These are phyloP conservation scores for Decapterus maruadsi DNA, from an alignment of 2,797 vertebrate species.

Conservation along the genomic window DNA sequence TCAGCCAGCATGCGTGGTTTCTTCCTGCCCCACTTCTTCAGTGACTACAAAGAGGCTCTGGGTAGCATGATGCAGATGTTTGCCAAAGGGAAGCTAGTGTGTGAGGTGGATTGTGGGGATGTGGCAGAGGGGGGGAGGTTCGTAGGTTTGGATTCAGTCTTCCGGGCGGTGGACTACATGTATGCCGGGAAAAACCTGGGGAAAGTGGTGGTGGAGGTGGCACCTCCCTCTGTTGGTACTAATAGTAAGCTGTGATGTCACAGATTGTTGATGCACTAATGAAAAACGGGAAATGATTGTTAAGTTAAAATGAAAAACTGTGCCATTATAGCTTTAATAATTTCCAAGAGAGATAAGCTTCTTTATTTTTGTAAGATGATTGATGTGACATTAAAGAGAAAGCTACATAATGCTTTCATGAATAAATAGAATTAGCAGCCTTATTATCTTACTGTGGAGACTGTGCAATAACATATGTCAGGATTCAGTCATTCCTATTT, in stretches of 20 bases:
- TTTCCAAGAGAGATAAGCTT: slow-evolving; percentile 1
- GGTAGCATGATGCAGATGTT: slow-evolving; percentile 88
- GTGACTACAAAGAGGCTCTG: slow-evolving; percentile 87
- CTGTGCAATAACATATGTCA: not conserved
- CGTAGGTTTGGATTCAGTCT: slow-evolving; percentile 90
- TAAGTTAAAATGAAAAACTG: not conserved
- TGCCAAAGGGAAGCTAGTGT: slow-evolving; percentile 87
- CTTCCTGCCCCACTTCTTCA: slow-evolving; percentile 91
- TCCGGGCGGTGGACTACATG: slow-evolving; percentile 94
- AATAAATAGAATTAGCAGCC: slow-evolving; percentile 34
- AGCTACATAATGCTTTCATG: slow-evolving; percentile 4
- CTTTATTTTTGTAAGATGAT: slow-evolving; percentile 62
- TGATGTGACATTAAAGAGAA: slow-evolving; percentile 6
- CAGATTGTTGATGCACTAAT: slow-evolving; percentile 11
- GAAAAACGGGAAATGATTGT: slow-evolving; percentile 2
- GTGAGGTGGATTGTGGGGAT: slow-evolving; percentile 91
- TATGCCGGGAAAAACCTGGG: slow-evolving; percentile 93
- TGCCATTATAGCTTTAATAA: slow-evolving; percentile 2
- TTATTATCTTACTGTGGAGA: slow-evolving; percentile 25
- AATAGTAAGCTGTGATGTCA: slow-evolving; percentile 90
- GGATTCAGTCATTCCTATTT: slow-evolving; percentile 1
- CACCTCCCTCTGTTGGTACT: slow-evolving; percentile 78
- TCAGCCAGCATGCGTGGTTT: slow-evolving; percentile 93
- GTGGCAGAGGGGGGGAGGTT: slow-evolving; percentile 87
- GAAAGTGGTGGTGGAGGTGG: slow-evolving; percentile 93